A percentile compares a stretch with the other conserved stretches of the same genome.
These are phyloP conservation scores for Tenualosa ilisha DNA, from an alignment of 2,797 vertebrate species.

Conservation along the genomic window DNA sequence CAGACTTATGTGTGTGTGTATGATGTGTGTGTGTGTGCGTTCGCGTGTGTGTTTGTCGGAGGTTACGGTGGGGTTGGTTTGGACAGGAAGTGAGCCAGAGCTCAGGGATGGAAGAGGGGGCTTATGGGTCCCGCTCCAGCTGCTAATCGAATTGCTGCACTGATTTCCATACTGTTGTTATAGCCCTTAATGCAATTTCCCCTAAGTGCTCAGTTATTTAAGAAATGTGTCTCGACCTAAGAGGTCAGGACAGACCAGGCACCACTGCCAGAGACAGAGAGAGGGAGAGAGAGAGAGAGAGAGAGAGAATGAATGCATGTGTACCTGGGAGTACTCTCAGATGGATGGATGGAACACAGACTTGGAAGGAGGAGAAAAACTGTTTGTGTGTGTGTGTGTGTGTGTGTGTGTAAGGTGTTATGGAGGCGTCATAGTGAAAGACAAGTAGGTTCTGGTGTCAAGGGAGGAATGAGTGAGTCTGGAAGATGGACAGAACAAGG, in stretches of 20 bases:
- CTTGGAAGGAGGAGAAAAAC: not conserved
- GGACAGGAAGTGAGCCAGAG: conserved; percentile 74
- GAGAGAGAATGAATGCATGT: conserved; percentile 30
- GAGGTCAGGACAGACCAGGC: conserved; percentile 71
- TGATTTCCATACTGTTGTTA: conserved; percentile 82
- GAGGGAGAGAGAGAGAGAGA: conserved; percentile 46
- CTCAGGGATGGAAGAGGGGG: conserved; percentile 61
- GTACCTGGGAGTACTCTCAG: not conserved
- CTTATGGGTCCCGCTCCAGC: conserved; percentile 71
- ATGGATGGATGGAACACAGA: not conserved
- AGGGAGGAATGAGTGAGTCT: conserved; percentile 43
- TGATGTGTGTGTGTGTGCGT: conserved; percentile 49
- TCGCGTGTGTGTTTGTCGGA: conserved; percentile 65
- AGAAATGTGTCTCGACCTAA: conserved; percentile 64
- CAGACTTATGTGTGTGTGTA: conserved; percentile 54
- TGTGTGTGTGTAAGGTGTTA: not conserved
- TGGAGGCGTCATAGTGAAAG: conserved; percentile 36
- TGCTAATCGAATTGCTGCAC: conserved; percentile 79
- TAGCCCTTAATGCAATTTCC: conserved; percentile 78
- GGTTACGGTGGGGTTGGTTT: conserved; percentile 73
- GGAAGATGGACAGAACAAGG: conserved; percentile 38
- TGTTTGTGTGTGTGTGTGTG: not conserved
- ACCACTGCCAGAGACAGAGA: conserved; percentile 46
- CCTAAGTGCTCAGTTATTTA: conserved; percentile 81
- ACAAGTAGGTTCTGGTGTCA: conserved; percentile 29